phyloP scores from a whole-genome alignment of 2,113 vertebrate species.

The Girardinichthys multiradiatus region DNA sequence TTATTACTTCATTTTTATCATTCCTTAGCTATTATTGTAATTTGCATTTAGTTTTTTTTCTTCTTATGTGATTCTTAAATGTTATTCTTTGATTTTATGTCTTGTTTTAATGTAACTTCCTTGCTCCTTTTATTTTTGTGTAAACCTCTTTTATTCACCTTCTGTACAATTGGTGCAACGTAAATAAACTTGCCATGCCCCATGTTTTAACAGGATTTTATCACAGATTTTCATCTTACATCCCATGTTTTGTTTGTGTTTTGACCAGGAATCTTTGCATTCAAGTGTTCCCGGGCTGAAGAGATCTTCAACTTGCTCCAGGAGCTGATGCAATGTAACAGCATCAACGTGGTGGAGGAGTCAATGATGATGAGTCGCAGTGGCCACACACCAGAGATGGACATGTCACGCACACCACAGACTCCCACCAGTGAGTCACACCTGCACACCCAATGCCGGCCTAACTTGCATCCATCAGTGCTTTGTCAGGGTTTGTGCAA shows the following conservation, averaged over 20 bases:
- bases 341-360: conserved; percentile 96
- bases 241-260: not conserved
- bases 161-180: too few species aligned
- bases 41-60: too few species aligned
- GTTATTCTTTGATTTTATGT: too few species aligned
- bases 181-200: not conserved
- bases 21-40: too few species aligned
- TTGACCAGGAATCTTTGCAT: conserved; percentile 94
- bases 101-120: not conserved
- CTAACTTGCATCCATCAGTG: conserved; percentile 14
- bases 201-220: not conserved
- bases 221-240: not conserved
- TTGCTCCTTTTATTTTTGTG: not conserved
- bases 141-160: not conserved
- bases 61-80: not conserved
- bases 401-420: conserved; percentile 86
- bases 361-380: conserved; percentile 89
- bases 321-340: conserved; percentile 99
- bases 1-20: too few species aligned
- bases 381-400: conserved; percentile 86
- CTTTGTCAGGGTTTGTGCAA: not conserved
- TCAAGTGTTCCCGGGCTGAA: conserved; percentile 96
- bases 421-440: conserved; percentile 86
- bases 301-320: conserved; percentile 98
- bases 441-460: conserved; percentile 14